Base-by-base conservation (phyloP, 92 coral and sea anemone species). In the Parazoanthus atlanticus region DNA sequence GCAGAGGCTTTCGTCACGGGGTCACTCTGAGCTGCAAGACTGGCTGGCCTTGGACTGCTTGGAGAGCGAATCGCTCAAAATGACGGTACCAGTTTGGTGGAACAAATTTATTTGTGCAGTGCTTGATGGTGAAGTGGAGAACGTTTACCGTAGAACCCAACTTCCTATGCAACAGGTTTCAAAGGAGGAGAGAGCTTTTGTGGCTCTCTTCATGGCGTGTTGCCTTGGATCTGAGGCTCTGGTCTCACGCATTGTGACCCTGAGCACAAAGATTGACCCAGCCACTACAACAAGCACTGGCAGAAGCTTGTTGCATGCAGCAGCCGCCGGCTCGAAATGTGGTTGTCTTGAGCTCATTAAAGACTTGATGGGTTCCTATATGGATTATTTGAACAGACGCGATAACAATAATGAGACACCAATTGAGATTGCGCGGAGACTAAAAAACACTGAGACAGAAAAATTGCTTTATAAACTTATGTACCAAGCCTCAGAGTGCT, bases 81-180 rank as follows among this genome's bases (percentile, higher is more conserved):
- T 95, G 38, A 88, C 91, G 67, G 98, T 95, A 31, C 98, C 98
- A 2, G 92, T 95, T 38, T 95, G 98, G 96, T 95, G 98, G 98
- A 79, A 86, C 32, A 91, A 92, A 77, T 88, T 91, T 74, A 86
- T 95, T 90, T 93, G 96, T 78, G 94, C 94, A 54, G 91, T 88
- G 65, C 84, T 95, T 73, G 91, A 90, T 47, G 91, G 90, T 88
- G 98, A 95, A 72, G 86, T 90, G 81, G 96, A 95, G 77, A 91
- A 86, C 91, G 92, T 93, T 74, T 90, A 88, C 87, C 92, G 94
- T 32, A 92, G 98, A 61, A 92, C 90, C 81, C 94, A 90, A 84
- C 91, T 95, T 71, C 93, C 96, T 7, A 95, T 95, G 98, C 98
- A 95, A 26, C 96, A 93, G 54, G 92, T 95, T 72, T 90, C 91